These are phyloP conservation scores for Ashinkailepas kermadecensis DNA, from an alignment of 2,888 invertebrate species.

Conservation along the genomic window DNA sequence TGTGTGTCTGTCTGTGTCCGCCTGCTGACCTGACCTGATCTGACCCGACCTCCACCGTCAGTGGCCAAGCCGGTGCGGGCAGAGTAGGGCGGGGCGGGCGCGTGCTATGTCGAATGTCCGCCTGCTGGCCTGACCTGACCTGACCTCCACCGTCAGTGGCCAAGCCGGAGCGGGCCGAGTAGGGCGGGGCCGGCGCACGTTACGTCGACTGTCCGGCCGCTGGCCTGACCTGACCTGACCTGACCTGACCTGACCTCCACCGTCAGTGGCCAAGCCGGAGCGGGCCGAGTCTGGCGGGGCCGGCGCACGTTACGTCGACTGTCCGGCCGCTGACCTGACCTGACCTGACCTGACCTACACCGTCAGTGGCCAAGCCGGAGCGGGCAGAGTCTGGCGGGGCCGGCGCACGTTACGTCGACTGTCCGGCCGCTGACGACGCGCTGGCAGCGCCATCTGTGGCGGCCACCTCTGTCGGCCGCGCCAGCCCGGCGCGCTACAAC, in stretches of 20 bases:
- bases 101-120: conserved; percentile 4
- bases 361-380: background rate
- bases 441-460: background rate
- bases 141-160: no score
- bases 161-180: background rate
- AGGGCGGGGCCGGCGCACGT: background rate
- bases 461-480: conserved; percentile 20
- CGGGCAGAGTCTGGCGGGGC: background rate
- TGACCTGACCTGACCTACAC: background rate
- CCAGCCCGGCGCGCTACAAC: conserved; percentile 24
- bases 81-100: background rate
- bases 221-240: background rate
- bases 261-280: background rate
- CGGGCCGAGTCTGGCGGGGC: background rate
- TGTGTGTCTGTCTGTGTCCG: background rate
- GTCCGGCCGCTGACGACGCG: background rate
- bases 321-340: no score
- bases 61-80: background rate
- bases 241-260: no score
- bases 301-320: background rate
- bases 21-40: background rate
- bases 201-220: background rate
- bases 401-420: background rate
- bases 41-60: background rate
- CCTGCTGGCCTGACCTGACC: no score